phyloP scores from a whole-genome alignment of 2,888 invertebrate species.

The Tetragnatha montana region DNA sequence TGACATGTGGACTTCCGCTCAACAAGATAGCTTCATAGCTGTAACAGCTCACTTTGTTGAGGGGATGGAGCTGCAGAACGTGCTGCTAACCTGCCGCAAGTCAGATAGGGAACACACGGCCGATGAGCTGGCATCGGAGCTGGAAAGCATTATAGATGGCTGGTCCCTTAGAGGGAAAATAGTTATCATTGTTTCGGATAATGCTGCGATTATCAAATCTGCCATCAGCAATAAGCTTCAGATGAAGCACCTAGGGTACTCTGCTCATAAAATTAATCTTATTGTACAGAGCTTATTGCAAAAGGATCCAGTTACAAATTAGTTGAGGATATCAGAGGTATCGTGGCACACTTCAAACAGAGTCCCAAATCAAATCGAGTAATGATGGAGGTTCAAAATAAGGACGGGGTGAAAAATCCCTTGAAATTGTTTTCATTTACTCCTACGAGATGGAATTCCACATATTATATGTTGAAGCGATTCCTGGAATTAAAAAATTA shows the following conservation, averaged over 20 bases:
- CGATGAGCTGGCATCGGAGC: background rate
- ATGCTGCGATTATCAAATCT: background rate
- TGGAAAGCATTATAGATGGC: background rate
- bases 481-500: background rate
- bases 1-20: background rate
- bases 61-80: background rate
- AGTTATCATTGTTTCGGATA: background rate
- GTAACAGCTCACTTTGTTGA: constrained; percentile 7
- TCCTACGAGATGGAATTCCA: background rate
- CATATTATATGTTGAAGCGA: background rate
- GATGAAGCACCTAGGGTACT: background rate
- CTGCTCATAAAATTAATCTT: background rate
- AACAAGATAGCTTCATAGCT: background rate
- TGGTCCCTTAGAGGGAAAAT: background rate
- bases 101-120: background rate
- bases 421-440: background rate
- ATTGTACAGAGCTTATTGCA: background rate
- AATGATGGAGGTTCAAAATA: background rate
- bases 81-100: background rate
- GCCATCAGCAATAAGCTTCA: background rate
- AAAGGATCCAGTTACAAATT: background rate
- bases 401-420: background rate
- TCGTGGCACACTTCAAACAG: background rate
- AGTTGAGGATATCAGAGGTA: too few relatives aligned
- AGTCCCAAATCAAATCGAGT: background rate